phyloP scores from a whole-genome alignment of 2,888 invertebrate genomes.

The Drosophila siamana region DNA sequence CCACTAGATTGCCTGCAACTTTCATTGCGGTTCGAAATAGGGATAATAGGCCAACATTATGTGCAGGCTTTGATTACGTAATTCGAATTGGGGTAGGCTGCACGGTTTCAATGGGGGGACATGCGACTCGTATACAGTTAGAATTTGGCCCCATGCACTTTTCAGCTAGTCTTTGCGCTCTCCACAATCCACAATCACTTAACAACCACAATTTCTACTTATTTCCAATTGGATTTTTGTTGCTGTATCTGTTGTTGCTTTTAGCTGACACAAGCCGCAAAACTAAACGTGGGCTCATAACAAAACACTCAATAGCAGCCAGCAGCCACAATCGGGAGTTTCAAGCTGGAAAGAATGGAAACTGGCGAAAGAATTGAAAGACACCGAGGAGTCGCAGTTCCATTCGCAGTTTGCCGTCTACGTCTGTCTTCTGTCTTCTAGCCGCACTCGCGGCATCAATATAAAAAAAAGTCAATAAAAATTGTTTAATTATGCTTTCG shows the following conservation, averaged over 20 bases:
- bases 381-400: constrained; percentile 37
- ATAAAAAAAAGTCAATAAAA: constrained; percentile 72
- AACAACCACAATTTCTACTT: constrained; percentile 65
- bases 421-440: constrained; percentile 9
- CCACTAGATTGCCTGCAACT: neutral
- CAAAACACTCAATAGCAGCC: constrained; percentile 15
- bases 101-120: neutral
- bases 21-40: constrained; percentile 7
- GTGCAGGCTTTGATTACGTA: constrained; percentile 20
- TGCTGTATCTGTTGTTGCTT: constrained; percentile 6
- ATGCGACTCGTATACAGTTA: constrained; percentile 39
- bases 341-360: constrained; percentile 33
- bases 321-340: constrained; percentile 25
- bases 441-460: constrained; percentile 69
- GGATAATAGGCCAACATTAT: neutral
- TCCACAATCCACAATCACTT: constrained; percentile 46
- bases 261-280: constrained; percentile 49
- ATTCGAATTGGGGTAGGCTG: constrained; percentile 18
- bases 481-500: constrained; percentile 79
- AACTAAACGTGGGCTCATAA: constrained; percentile 61
- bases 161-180: constrained; percentile 21
- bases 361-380: constrained; percentile 48
- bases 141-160: constrained; percentile 38
- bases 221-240: constrained; percentile 61
- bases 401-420: constrained; percentile 34